Base-by-base conservation (phyloP, 2,113 vertebrate genomes). In the Irena cyanogastra region DNA sequence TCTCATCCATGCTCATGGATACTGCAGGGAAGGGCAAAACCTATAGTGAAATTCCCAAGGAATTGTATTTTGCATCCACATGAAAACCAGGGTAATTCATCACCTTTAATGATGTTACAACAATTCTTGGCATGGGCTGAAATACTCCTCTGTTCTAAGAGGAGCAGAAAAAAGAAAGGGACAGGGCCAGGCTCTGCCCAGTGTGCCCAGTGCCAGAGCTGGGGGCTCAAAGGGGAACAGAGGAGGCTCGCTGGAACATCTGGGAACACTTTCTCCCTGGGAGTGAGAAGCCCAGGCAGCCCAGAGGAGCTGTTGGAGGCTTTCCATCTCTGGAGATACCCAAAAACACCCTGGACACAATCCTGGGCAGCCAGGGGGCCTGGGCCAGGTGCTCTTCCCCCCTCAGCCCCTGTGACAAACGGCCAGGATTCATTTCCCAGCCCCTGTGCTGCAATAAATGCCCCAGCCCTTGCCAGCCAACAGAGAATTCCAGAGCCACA, bases 71-170 rank as follows among this genome's bases (percentile, higher is more conserved):
- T 88, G 71, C 45, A 75, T 75, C 71, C 68, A 22, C 78, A 83
- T 74, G 92, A 95, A 92, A 72, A 47, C 35, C 22, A 28, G 76
- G 45, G 87, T 61, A 96, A 93, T 95, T 87, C 59, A 93, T 96
- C 89, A 92, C 86, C 69, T 92, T 97, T 95, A 96, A 95, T 86
- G 87, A 83, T 45, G 63, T 44, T 87, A 72, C 57, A 20, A 17
- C 37, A 35, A 94, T 70, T 75, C 66, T 65, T 71, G 44, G 68
- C 76, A 59, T 82, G 89, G 79, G n/a, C 21, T 91, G 72, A 93
- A 87, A 92, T 37, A 47, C 53, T 81, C 91, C 93, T 41, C 88
- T 91, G 81, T 77, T 76, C 61, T 68, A 60, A 89, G 92, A 93
- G 59, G 6, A 78, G 44, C 60, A 86, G 74, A 76, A 77, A 83